Conservation (phyloP, 1,140 invertebrate species). For the Coenobita brevimanus region DNA sequence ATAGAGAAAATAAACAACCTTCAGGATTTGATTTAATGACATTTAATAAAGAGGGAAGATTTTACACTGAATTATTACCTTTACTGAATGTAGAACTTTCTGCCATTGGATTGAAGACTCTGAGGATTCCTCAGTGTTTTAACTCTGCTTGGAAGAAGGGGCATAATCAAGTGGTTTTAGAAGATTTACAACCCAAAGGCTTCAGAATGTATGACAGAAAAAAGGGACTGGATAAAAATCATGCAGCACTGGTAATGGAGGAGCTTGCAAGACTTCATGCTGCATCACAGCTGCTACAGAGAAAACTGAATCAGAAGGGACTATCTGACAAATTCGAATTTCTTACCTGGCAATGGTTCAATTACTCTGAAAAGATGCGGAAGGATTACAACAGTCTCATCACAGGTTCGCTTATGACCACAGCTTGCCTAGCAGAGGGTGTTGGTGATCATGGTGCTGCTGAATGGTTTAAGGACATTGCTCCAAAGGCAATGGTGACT, state of each 20-base stretch:
- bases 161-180: conserved; percentile 31
- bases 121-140: conserved; percentile 30
- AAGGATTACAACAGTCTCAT: too few species aligned
- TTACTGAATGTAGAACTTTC: not conserved
- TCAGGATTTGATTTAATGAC: too few species aligned
- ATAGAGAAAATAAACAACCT: too few species aligned
- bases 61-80: conserved; percentile 23
- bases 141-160: not conserved
- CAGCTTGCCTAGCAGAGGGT: not conserved
- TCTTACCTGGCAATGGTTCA: not conserved
- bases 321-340: not conserved
- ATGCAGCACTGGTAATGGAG: conserved; percentile 5
- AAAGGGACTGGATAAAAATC: conserved; percentile 19
- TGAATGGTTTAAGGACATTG: not conserved
- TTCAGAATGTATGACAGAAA: conserved; percentile 40
- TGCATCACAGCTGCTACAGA: conserved; percentile 22
- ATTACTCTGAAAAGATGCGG: too few species aligned
- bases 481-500: not conserved
- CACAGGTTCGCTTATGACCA: too few species aligned
- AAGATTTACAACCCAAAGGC: conserved; percentile 26
- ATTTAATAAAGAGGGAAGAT: conserved; percentile 46
- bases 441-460: not conserved
- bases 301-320: not conserved
- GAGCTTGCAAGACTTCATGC: conserved; percentile 42
- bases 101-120: not conserved